Conservation (phyloP, 1,140 invertebrate species). For the Potamilus streckersoni region DNA sequence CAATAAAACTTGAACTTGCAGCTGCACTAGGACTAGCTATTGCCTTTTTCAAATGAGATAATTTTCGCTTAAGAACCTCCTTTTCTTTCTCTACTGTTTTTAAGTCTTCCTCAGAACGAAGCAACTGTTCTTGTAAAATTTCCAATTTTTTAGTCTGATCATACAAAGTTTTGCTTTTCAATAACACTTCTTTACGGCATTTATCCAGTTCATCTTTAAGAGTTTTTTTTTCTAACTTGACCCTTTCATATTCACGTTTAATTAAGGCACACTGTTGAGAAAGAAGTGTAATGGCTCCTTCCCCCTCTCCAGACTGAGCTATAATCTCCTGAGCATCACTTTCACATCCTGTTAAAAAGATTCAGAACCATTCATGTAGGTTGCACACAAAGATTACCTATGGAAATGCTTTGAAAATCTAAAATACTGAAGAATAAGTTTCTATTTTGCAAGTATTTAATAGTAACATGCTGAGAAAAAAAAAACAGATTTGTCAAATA, state of each 20-base stretch:
- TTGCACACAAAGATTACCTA: too few relatives aligned
- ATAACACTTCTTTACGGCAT: constrained; percentile 3
- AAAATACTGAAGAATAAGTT: too few relatives aligned
- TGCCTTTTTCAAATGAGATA: constrained; percentile 13
- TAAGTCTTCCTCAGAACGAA: constrained; percentile 25
- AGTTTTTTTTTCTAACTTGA: constrained; percentile 23
- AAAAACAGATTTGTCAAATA: too few relatives aligned
- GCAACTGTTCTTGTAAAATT: constrained; percentile 14
- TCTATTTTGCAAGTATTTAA: too few relatives aligned
- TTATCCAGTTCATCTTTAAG: constrained; percentile 28
- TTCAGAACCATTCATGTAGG: too few relatives aligned
- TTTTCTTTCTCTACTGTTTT: constrained; percentile 25
- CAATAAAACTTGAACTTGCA: constrained; percentile 15
- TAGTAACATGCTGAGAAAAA: too few relatives aligned
- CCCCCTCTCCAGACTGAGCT: constrained; percentile 15
- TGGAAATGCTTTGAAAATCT: too few relatives aligned
- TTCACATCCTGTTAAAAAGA: constrained; percentile 14
- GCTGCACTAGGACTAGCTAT: background rate
- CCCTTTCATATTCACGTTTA: constrained; percentile 30
- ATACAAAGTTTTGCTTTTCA: constrained; percentile 9
- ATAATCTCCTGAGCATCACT: constrained; percentile 22
- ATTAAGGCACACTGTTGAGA: constrained; percentile 21
- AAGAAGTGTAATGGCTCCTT: constrained; percentile 12
- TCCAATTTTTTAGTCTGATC: constrained; percentile 13
- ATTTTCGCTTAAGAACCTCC: constrained; percentile 22